Base-by-base conservation (phyloP, 1,140 invertebrate genomes). In the Panulirus ornatus region DNA sequence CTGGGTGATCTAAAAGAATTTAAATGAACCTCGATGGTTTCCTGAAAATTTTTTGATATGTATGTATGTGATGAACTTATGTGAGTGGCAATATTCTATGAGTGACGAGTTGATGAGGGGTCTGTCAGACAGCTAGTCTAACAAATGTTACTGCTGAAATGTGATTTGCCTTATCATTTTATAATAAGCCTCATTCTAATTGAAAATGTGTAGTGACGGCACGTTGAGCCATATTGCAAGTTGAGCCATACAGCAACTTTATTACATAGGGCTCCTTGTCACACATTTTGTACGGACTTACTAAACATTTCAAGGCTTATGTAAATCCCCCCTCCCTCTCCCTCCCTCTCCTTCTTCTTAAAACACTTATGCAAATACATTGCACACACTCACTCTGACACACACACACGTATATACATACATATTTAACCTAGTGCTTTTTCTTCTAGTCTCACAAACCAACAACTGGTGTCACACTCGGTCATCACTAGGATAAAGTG, bases 121-220 rank as follows among this genome's bases (percentile, higher is more conserved):
- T 40, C 66, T 58, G 66, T 76, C 70, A 63, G 71, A 76, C 78
- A 83, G 88, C 79, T 83, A 89, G 79, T 81, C 51, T 82, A 47
- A 86, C 71, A 88, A 42, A 83, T 84, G 44, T 34, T 63, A 63
- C 70, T 76, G 34, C 44, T 54, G 70, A 83, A 82, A 83, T 89
- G 71, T 51, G 79, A 88, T 82, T 83, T 89, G 88, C 88, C 88
- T 89, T 89, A 89, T 88, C 34, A 88, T 89, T 83, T 89, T 83
- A 63, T 78, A 78, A 81, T 83, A 73, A 54, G 44, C 70, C 79
- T 83, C 79, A 75, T 73, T 89, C 34, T 83, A 82, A 82, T 5
- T 75, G 78, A 82, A 58, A 84, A 63, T 70, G 79, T 76, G 79
- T 84, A 76, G 66, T 88, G 47, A 83, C 44, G n/a, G n/a, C n/a